Conservation (phyloP, 1,140 invertebrate species). For the Ceratosolen solmsi region DNA sequence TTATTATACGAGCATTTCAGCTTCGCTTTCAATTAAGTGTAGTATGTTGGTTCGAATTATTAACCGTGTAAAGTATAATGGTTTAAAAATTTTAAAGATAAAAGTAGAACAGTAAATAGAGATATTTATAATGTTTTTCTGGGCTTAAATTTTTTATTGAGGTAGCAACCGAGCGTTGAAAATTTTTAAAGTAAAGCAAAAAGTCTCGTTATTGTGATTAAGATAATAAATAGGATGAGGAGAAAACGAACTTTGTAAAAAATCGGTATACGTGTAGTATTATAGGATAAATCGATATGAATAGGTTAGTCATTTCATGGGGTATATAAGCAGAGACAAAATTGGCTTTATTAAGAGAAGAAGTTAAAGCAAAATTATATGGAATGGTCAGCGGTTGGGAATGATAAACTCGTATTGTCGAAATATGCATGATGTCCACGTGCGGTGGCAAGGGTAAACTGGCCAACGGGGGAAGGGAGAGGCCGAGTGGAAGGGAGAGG, state of each 20-base stretch:
- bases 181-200: neutral
- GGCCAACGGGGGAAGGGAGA: neutral
- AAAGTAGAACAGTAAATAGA: too few relatives aligned
- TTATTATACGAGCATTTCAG: neutral
- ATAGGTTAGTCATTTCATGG: too few relatives aligned
- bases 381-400: neutral
- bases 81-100: neutral
- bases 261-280: too few relatives aligned
- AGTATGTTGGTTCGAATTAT: neutral
- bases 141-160: too few relatives aligned
- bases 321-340: neutral
- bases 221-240: neutral
- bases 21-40: neutral
- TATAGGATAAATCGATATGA: too few relatives aligned
- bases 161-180: neutral
- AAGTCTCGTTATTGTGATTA: neutral
- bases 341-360: neutral
- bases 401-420: slow-evolving; percentile 7
- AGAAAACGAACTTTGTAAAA: too few relatives aligned
- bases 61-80: neutral
- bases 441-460: neutral
- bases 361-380: neutral
- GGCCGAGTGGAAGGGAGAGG: too few relatives aligned
- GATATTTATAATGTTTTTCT: too few relatives aligned
- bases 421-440: neutral